A percentile compares a stretch with the other conserved stretches of the same genome.
Conservation (phyloP, 2,113 vertebrate genomes). For the Psittacara wagleri region DNA sequence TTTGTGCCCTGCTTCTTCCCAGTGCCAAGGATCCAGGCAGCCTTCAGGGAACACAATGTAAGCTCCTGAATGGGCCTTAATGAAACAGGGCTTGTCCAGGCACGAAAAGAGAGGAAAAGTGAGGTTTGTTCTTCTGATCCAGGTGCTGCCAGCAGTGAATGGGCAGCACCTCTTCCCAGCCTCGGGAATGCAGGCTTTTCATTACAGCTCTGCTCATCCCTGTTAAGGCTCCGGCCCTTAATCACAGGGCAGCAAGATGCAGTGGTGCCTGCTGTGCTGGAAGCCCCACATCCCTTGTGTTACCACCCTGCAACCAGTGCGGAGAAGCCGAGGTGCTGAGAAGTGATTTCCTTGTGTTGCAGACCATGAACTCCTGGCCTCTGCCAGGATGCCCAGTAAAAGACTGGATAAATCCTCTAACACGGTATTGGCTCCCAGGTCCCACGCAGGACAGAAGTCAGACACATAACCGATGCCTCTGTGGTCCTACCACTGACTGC, state of each 20-base stretch:
- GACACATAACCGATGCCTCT: background rate
- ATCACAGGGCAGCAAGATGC: background rate
- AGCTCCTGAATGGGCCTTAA: background rate
- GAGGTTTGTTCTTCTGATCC: background rate
- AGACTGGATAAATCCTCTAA: background rate
- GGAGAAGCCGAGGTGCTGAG: background rate
- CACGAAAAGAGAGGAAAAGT: background rate
- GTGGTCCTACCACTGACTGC: background rate
- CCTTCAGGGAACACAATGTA: accelerated
- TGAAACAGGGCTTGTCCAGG: no score
- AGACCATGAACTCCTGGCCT: background rate
- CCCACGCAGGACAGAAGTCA: background rate
- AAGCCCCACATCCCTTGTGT: accelerated
- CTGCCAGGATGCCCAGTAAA: accelerated
- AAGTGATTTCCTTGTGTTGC: background rate
- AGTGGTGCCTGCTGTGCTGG: accelerated
- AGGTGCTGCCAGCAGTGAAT: background rate
- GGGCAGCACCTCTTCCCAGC: background rate
- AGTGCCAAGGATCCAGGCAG: background rate
- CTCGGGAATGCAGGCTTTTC: background rate
- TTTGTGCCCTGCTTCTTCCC: background rate
- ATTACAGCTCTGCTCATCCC: background rate
- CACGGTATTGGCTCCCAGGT: background rate
- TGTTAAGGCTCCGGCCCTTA: accelerated
- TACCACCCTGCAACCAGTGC: accelerated